phyloP scores from a whole-genome alignment of 2,797 vertebrate genomes.

The Hydrocynus forskahlii region DNA sequence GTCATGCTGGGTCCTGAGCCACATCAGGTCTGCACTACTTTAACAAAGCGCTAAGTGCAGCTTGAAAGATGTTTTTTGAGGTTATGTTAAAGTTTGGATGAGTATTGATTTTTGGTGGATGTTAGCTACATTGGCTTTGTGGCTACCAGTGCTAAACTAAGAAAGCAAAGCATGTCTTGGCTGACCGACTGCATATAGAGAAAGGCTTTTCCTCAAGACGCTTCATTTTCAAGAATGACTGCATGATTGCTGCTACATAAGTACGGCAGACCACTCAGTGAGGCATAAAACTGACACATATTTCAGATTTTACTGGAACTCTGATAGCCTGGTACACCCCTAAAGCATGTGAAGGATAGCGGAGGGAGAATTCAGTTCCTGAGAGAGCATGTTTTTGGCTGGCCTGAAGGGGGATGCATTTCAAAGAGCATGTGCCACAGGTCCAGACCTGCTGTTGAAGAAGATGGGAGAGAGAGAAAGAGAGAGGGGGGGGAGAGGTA shows the following conservation, averaged over 20 bases:
- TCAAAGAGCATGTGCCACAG: constrained; percentile 82
- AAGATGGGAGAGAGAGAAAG: constrained; percentile 58
- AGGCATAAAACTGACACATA: constrained; percentile 9
- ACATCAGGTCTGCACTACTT: no score
- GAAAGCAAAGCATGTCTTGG: no score
- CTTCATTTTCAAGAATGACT: no score
- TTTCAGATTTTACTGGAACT: constrained; percentile 17
- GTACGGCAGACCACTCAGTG: neutral
- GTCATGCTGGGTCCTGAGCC: no score
- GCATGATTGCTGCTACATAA: neutral
- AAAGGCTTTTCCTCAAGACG: no score
- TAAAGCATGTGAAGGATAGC: constrained; percentile 34
- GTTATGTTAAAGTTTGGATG: no score
- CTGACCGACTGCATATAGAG: no score
- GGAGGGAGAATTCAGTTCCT: constrained; percentile 58
- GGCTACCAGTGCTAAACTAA: no score
- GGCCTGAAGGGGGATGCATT: constrained; percentile 79
- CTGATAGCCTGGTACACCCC: constrained; percentile 19
- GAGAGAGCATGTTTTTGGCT: constrained; percentile 73
- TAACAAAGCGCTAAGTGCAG: no score
- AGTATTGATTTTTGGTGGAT: no score
- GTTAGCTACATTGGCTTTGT: no score
- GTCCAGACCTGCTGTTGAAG: constrained; percentile 84
- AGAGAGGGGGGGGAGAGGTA: neutral
- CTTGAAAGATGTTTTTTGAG: no score